Conservation (phyloP, 2,888 invertebrate species). For the Lagria hirta region DNA sequence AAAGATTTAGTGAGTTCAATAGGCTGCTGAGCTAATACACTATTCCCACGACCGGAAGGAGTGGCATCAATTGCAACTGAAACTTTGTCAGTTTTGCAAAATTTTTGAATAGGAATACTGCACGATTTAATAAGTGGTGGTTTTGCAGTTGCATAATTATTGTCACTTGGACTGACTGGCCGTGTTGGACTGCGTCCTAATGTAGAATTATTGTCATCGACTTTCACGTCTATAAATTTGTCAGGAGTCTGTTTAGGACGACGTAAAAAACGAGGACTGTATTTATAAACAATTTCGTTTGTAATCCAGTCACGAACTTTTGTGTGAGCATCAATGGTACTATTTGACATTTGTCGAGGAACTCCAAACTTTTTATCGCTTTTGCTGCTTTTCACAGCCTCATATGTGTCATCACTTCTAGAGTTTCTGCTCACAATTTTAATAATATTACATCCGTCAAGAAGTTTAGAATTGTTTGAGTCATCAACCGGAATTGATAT, state of each 20-base stretch:
- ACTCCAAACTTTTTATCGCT: conserved; percentile 64
- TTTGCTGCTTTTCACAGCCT: conserved; percentile 58
- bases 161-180: conserved; percentile 32
- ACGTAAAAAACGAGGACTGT: conserved; percentile 67
- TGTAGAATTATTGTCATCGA: conserved; percentile 45
- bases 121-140: conserved; percentile 40
- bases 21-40: conserved; percentile 73
- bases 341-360: conserved; percentile 72
- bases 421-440: conserved; percentile 57
- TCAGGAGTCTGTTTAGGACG: conserved; percentile 50
- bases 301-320: conserved; percentile 88
- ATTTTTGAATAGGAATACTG: conserved; percentile 38
- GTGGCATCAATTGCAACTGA: conserved; percentile 80
- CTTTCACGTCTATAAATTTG: conserved; percentile 40
- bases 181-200: conserved; percentile 49
- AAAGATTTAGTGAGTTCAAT: conserved; percentile 72
- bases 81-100: conserved; percentile 64
- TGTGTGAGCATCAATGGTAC: conserved; percentile 82
- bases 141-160: conserved; percentile 7
- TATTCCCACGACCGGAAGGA: conserved; percentile 70
- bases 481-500: conserved; percentile 37
- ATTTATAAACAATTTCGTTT: conserved; percentile 73
- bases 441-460: conserved; percentile 60
- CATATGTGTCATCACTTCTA: conserved; percentile 58
- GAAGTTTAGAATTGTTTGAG: conserved; percentile 21